Conservation (phyloP, 2,888 invertebrate species). For the Oscheius myriophilus region DNA sequence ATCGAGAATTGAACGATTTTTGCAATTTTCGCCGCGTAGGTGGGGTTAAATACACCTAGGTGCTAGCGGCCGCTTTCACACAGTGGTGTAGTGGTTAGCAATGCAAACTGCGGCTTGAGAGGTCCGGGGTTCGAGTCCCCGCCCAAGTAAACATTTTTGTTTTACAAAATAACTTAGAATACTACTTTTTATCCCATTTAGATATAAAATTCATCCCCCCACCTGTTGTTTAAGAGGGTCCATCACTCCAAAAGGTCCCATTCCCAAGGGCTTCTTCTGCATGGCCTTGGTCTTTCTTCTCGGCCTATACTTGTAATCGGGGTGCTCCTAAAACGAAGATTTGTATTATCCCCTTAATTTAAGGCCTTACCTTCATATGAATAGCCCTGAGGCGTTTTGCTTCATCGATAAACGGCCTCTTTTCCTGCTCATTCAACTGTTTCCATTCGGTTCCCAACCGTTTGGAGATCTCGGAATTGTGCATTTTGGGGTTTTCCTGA, state of each 20-base stretch:
- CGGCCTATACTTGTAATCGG: constrained; percentile 70
- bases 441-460: constrained; percentile 97
- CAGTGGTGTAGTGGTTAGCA: too few species aligned
- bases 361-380: constrained; percentile 86
- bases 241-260: constrained; percentile 26
- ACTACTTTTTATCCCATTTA: too few species aligned
- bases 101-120: too few species aligned
- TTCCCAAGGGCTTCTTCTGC: constrained; percentile 45
- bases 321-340: constrained; percentile 58
- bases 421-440: constrained; percentile 90
- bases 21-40: too few species aligned
- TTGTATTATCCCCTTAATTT: not conserved
- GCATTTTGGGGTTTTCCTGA: constrained; percentile 56
- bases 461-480: constrained; percentile 56
- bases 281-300: constrained; percentile 66
- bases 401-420: constrained; percentile 97
- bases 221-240: constrained; percentile 48
- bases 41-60: too few species aligned
- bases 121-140: too few species aligned
- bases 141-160: too few species aligned
- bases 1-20: too few species aligned
- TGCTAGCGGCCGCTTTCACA: too few species aligned
- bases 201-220: too few species aligned
- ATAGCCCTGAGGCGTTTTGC: constrained; percentile 95
- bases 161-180: too few species aligned